A percentile compares a stretch with the other conserved stretches of the same genome.
These are phyloP conservation scores for Hippolais icterina DNA, from an alignment of 2,113 vertebrate genomes.

Conservation along the genomic window DNA sequence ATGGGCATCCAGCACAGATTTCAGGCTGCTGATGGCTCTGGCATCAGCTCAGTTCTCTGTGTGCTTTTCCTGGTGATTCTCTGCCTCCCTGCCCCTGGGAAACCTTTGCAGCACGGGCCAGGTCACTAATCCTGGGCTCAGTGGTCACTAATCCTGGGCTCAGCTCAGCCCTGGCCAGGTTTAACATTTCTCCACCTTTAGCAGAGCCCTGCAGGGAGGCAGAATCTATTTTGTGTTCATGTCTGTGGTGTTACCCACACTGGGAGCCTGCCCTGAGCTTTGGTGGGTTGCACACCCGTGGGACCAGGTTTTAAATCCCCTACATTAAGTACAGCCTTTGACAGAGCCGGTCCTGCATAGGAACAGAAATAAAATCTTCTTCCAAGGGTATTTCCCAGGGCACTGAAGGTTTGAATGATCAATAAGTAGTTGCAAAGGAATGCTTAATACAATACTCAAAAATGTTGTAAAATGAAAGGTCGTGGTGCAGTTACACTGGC, in stretches of 20 bases:
- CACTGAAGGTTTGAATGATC: background rate
- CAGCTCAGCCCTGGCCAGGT: background rate
- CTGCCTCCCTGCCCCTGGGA: background rate
- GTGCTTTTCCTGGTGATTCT: background rate
- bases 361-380: background rate
- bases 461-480: background rate
- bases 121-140: background rate
- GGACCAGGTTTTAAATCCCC: background rate
- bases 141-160: background rate
- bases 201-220: background rate
- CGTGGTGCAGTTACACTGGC: background rate
- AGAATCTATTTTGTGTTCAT: background rate
- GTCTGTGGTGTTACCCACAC: background rate
- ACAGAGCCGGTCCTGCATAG: background rate
- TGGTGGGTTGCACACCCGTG: fast-evolving
- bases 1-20: background rate
- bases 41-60: background rate
- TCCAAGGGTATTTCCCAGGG: background rate
- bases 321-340: background rate
- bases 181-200: background rate
- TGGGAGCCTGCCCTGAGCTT: background rate
- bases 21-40: background rate
- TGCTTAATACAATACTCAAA: background rate
- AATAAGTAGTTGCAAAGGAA: background rate
- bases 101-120: background rate